Base-by-base conservation (phyloP, 2,888 invertebrate species). In the Kuschelorhynchus macadamiae region DNA sequence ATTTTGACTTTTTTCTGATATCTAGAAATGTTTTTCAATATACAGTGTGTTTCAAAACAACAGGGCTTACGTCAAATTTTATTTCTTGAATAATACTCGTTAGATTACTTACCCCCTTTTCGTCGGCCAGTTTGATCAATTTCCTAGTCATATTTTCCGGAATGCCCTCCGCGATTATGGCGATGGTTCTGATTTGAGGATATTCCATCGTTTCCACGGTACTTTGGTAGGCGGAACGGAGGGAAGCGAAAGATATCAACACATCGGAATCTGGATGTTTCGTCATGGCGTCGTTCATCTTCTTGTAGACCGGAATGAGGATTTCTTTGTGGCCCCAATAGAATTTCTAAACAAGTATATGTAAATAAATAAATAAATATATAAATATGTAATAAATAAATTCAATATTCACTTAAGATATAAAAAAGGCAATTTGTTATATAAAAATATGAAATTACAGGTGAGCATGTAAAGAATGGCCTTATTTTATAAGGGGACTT, bases 281-380 rank as follows among this genome's bases (percentile, higher is more conserved):
- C 4, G 88, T 88, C 91, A 98, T 96, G 0, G 98, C 97, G 77
- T 97, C 96, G 72, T 91, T 92, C 97, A 99, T 97, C 79, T 94
- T 95, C 76, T 97, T 97, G 86, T 98, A 99, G 4, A 98, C 90
- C 0, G 92, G 93, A 78, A 97, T 91, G 20, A 97, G 88, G 49
- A 97, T 92, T 82, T 98, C 98, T 82, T 98, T 97, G 85, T 99
- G 98, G 0, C 99, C 99, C 92, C 98, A 99, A 84, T 99, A 99
- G 86, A 96, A 99, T 84, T 99, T 99, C 85, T 98, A 32, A 11
- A 11, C 11, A 25, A 42, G 5, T 7, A 52, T 36, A 14, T 17
- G n/a, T n/a, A n/a, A n/a, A n/a, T n/a, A n/a, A n/a, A n/a, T n/a
- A n/a, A n/a, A n/a, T n/a, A n/a, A n/a, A 11, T 25, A 33, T 11